phyloP scores from a whole-genome alignment of 2,797 vertebrate species.

The Cottoperca gobio region DNA sequence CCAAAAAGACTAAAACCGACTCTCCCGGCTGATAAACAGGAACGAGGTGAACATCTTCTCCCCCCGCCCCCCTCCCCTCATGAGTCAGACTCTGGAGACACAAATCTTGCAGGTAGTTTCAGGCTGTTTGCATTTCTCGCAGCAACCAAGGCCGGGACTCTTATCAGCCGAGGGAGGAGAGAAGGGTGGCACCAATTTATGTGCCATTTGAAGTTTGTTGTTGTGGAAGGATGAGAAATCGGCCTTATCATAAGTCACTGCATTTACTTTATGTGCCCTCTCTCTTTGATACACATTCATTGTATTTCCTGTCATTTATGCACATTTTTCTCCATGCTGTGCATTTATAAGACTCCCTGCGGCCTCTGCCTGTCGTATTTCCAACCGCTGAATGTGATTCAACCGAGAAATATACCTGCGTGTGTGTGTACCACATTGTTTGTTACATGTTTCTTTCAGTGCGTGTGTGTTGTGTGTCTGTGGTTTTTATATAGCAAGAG shows the following conservation, averaged over 20 bases:
- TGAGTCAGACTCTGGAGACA: constrained; percentile 44
- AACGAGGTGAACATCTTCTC: constrained; percentile 41
- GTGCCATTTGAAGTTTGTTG: constrained; percentile 14
- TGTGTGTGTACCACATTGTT: constrained; percentile 3
- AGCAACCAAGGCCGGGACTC: constrained; percentile 51
- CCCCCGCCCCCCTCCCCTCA: constrained; percentile 7
- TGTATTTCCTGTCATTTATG: constrained; percentile 33
- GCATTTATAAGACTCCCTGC: constrained; percentile 41
- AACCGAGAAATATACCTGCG: constrained; percentile 13
- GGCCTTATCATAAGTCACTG: constrained; percentile 23
- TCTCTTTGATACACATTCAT: constrained; percentile 7
- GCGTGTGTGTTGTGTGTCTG: constrained; percentile 7
- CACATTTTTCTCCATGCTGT: constrained; percentile 22
- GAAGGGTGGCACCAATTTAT: constrained; percentile 30
- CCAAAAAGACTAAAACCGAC: constrained; percentile 74
- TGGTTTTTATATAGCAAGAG: constrained; percentile 32
- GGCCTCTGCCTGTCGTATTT: constrained; percentile 1
- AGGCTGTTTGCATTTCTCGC: constrained; percentile 66
- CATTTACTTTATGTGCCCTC: constrained; percentile 13
- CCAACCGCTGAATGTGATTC: constrained; percentile 21
- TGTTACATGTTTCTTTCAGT: constrained; percentile 1
- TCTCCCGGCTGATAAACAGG: constrained; percentile 73
- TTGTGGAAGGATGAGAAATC: constrained; percentile 35
- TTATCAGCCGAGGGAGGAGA: constrained; percentile 13
- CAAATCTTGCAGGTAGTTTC: constrained; percentile 53